Conservation (phyloP, 1,140 invertebrate species). For the Forficula auricularia region DNA sequence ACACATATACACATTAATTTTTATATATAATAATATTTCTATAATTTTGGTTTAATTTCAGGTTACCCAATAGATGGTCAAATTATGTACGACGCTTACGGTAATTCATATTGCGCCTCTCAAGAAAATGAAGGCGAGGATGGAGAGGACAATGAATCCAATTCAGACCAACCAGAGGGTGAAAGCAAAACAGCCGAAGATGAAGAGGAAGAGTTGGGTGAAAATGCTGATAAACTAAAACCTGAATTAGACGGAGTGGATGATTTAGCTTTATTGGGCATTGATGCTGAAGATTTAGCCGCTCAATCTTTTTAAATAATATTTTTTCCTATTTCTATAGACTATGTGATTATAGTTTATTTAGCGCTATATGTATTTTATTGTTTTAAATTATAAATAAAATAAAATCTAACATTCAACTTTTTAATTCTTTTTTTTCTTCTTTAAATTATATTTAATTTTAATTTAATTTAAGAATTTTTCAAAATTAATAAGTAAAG, state of each 20-base stretch:
- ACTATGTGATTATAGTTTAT: background rate
- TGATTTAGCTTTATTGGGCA: constrained; percentile 29
- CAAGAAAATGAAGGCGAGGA: background rate
- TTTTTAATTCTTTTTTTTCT: too few species aligned
- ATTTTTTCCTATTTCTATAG: background rate
- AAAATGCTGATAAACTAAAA: constrained; percentile 4
- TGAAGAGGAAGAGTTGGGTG: constrained; percentile 12
- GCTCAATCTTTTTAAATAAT: constrained; percentile 9
- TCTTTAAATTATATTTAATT: too few species aligned
- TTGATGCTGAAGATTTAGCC: constrained; percentile 27
- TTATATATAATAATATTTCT: too few species aligned
- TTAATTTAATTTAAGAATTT: too few species aligned
- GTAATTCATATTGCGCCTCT: constrained; percentile 1
- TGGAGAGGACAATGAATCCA: background rate
- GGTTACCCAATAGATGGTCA: background rate
- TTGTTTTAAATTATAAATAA: too few species aligned
- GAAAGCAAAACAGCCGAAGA: constrained; percentile 8
- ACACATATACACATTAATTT: too few species aligned
- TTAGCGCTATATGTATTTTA: background rate
- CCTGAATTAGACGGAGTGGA: constrained; percentile 20
- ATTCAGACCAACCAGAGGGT: background rate
- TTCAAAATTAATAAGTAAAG: too few species aligned
- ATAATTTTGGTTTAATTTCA: too few species aligned
- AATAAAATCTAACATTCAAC: too few species aligned
- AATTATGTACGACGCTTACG: background rate